phyloP scores from a whole-genome alignment of 1,140 invertebrate genomes.

The Antheraea pernyi region DNA sequence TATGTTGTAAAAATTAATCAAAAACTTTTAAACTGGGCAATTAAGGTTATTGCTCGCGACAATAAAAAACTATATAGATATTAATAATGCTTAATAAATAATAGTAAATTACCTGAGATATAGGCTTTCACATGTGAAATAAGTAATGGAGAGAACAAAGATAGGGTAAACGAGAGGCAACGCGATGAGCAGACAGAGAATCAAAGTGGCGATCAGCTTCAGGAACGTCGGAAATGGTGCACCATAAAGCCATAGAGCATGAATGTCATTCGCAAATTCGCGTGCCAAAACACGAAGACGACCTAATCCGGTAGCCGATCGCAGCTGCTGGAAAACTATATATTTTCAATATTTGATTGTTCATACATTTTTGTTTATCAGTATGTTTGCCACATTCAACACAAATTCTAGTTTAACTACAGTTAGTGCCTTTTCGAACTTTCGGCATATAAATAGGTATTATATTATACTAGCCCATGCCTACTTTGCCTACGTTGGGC shows the following conservation, averaged over 20 bases:
- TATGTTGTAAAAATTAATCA: too few relatives aligned
- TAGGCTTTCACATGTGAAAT: slow-evolving; percentile 58
- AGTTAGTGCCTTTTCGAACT: too few relatives aligned
- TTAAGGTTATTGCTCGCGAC: too few relatives aligned
- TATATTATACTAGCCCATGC: too few relatives aligned
- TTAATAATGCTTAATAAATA: too few relatives aligned
- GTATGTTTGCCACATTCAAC: too few relatives aligned
- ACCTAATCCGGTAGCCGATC: slow-evolving; percentile 47
- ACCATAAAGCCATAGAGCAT: slow-evolving; percentile 61
- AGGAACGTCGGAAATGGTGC: slow-evolving; percentile 71
- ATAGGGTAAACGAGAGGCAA: slow-evolving; percentile 64
- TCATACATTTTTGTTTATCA: not conserved
- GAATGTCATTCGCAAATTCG: slow-evolving; percentile 55
- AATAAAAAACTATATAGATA: too few relatives aligned
- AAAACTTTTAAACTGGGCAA: too few relatives aligned
- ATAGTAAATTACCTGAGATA: slow-evolving; percentile 48
- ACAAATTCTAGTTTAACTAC: too few relatives aligned
- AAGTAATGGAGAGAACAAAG: slow-evolving; percentile 52
- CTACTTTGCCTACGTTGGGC: too few relatives aligned
- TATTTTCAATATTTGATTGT: slow-evolving; percentile 14
- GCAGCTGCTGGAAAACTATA: slow-evolving; percentile 43
- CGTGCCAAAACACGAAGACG: slow-evolving; percentile 39
- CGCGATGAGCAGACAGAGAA: slow-evolving; percentile 54
- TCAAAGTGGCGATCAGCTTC: slow-evolving; percentile 61
- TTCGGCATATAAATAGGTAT: too few relatives aligned